A percentile compares a stretch with the other conserved stretches of the same genome.
Conservation (phyloP, 2,797 vertebrate species). For the Kryptolebias ocellatus region DNA sequence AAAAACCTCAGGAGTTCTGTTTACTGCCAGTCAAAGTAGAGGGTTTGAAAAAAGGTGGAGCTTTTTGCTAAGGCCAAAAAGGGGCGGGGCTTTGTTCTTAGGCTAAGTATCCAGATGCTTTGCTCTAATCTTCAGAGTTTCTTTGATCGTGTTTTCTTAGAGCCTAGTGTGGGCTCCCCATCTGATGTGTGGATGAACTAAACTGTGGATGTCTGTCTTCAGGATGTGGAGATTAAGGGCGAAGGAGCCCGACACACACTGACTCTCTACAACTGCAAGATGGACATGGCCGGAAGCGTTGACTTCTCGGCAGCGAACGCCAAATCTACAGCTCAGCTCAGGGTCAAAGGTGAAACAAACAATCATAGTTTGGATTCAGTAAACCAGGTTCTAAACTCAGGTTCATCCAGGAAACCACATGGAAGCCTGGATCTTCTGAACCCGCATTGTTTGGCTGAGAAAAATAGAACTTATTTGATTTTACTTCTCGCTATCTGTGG, state of each 20-base stretch:
- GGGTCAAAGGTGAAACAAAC: slow-evolving; percentile 90
- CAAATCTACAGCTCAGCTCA: slow-evolving; percentile 92
- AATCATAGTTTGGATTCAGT: no score
- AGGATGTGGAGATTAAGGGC: slow-evolving; percentile 97
- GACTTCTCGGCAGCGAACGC: slow-evolving; percentile 96
- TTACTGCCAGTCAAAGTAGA: no score
- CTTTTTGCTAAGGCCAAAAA: no score
- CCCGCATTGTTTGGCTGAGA: background rate
- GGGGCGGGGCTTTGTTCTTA: no score
- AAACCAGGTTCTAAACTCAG: background rate
- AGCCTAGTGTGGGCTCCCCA: background rate
- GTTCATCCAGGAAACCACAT: background rate
- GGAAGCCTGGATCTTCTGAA: background rate
- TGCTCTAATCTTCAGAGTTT: no score
- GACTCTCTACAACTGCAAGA: slow-evolving; percentile 89
- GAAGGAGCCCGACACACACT: slow-evolving; percentile 90
- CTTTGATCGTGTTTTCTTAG: no score
- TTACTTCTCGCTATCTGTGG: background rate
- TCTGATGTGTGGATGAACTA: background rate
- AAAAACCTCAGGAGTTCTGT: no score
- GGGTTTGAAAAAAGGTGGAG: no score
- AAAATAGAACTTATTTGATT: background rate
- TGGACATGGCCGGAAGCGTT: slow-evolving; percentile 90
- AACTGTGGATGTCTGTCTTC: slow-evolving; percentile 21
- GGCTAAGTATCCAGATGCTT: no score